Evolutionary conservation across 2,113 vertebrate genomes (phyloP).

Genomic region (Aegithalos caudatus): DNA sequence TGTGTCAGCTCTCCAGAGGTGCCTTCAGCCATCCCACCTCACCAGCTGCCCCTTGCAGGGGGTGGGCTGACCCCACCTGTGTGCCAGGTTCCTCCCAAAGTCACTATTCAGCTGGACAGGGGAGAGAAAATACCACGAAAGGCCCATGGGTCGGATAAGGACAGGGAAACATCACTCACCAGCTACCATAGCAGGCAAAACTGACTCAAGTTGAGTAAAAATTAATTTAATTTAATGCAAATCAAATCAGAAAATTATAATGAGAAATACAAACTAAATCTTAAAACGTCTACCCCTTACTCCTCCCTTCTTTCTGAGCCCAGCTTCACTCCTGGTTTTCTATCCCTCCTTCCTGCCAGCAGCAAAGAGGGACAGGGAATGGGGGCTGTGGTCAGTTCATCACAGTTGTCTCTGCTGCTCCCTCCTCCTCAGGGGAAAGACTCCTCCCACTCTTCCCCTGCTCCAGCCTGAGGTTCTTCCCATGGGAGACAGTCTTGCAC

Average conservation of each 20-base stretch:
- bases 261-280: background rate
- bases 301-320: background rate
- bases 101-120: background rate
- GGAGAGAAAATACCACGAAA: accelerated
- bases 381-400: background rate
- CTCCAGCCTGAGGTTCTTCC: background rate
- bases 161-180: background rate
- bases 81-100: background rate
- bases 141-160: accelerated
- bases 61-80: background rate
- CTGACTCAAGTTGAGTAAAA: background rate
- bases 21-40: background rate
- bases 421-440: background rate
- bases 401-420: background rate
- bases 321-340: background rate
- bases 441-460: background rate
- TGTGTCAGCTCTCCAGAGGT: accelerated
- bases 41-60: background rate
- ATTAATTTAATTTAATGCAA: background rate
- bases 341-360: background rate
- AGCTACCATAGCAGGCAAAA: background rate
- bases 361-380: background rate
- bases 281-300: background rate
- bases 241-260: background rate
- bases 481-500: background rate